Percentiles rank a stretch among this genome's conserved stretches.
phyloP scores from a whole-genome alignment of 2,888 invertebrate genomes.

The Philereme transversata region DNA sequence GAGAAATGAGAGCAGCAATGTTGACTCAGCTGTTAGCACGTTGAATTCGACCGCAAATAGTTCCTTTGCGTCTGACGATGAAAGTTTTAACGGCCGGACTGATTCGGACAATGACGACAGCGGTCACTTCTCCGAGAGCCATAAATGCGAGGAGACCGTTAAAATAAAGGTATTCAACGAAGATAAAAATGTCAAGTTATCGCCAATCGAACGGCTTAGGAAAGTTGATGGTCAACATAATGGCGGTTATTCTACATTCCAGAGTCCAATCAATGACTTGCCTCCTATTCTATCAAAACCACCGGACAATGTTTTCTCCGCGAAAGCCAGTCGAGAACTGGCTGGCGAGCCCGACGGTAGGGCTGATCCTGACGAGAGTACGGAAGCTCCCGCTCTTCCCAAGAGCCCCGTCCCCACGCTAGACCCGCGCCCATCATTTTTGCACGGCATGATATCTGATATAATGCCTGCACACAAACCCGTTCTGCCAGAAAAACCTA shows the following conservation, averaged over 20 bases:
- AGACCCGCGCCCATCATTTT: constrained; percentile 87
- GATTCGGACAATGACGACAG: constrained; percentile 85
- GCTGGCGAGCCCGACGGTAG: constrained; percentile 95
- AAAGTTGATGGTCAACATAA: constrained; percentile 75
- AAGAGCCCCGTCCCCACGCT: constrained; percentile 86
- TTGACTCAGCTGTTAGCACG: constrained; percentile 83
- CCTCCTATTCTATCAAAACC: constrained; percentile 75
- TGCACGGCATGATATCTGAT: constrained; percentile 86
- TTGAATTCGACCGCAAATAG: constrained; percentile 83
- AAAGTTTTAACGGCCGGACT: constrained; percentile 79
- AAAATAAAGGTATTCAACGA: constrained; percentile 80
- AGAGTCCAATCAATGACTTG: constrained; percentile 77
- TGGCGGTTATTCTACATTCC: constrained; percentile 78
- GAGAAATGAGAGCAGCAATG: constrained; percentile 62
- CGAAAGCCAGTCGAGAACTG: constrained; percentile 88
- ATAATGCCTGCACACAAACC: constrained; percentile 81
- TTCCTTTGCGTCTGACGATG: constrained; percentile 79
- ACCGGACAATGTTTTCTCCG: constrained; percentile 72
- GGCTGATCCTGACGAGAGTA: constrained; percentile 90
- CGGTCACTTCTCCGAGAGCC: constrained; percentile 77
- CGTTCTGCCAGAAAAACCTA: constrained; percentile 89
- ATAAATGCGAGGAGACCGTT: constrained; percentile 78
- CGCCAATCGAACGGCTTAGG: constrained; percentile 71
- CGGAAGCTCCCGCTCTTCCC: constrained; percentile 88
- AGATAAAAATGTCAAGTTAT: constrained; percentile 76